phyloP scores from a whole-genome alignment of 2,888 invertebrate genomes.

The Unio pictorum region DNA sequence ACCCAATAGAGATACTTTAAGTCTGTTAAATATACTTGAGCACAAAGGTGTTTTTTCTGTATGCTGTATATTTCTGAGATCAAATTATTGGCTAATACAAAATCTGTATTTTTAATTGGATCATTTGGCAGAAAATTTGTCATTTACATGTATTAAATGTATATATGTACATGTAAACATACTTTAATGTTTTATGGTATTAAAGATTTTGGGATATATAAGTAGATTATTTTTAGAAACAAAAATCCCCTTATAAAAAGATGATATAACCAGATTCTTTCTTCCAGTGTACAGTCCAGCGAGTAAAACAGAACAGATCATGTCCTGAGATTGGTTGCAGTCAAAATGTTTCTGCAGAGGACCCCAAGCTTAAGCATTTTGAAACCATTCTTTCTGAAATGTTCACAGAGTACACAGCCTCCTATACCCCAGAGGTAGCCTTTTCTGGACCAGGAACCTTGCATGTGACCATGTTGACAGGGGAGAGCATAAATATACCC shows the following conservation, averaged over 20 bases:
- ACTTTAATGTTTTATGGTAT: no score
- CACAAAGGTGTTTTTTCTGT: no score
- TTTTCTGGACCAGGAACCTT: conserved; percentile 12
- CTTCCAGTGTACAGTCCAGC: conserved; percentile 35
- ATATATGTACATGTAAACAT: no score
- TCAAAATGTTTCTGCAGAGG: conserved; percentile 6
- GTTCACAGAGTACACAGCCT: conserved; percentile 36
- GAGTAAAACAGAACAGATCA: conserved; percentile 18
- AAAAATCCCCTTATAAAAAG: not conserved
- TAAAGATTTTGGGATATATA: no score
- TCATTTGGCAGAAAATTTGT: no score
- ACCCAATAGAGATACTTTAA: no score
- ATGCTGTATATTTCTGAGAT: no score
- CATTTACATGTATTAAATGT: no score
- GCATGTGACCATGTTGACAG: conserved; percentile 27
- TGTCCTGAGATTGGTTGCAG: conserved; percentile 39
- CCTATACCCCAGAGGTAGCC: conserved; percentile 17
- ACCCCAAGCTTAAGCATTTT: conserved; percentile 19
- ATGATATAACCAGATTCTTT: not conserved
- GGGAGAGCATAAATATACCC: conserved; percentile 2
- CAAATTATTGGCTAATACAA: no score
- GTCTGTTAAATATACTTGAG: no score
- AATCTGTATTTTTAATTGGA: no score
- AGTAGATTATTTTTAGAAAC: no score
- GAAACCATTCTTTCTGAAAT: conserved; percentile 33